A percentile compares a stretch with the other conserved stretches of the same genome.
These are phyloP conservation scores for Mactra quadrangularis DNA, from an alignment of 1,140 invertebrate genomes.

Conservation along the genomic window DNA sequence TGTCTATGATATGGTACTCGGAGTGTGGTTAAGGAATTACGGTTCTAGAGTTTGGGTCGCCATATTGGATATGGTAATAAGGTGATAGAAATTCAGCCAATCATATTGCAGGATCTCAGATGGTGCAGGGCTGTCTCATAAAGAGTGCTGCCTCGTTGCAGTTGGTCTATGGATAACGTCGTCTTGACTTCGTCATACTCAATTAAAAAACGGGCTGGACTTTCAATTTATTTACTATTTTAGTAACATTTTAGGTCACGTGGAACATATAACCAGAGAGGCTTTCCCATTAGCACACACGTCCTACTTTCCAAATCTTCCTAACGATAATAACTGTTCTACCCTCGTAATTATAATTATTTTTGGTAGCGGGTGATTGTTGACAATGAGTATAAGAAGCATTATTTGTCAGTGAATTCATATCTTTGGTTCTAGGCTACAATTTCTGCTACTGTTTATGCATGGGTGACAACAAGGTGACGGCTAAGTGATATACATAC, in stretches of 20 bases:
- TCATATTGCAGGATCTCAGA: slow-evolving; percentile 70
- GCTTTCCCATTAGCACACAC: slow-evolving; percentile 54
- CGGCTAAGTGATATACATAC: neutral
- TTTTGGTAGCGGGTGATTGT: slow-evolving; percentile 38
- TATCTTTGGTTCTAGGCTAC: slow-evolving; percentile 17
- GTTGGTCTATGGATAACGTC: slow-evolving; percentile 19
- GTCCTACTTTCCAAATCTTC: slow-evolving; percentile 1
- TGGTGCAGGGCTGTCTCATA: slow-evolving; percentile 70
- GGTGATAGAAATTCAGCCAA: slow-evolving; percentile 71
- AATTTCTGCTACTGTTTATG: slow-evolving; percentile 37
- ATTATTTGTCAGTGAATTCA: no score
- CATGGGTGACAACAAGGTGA: slow-evolving; percentile 37
- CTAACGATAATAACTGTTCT: slow-evolving; percentile 38
- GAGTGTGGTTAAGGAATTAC: slow-evolving; percentile 56
- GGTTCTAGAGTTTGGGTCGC: slow-evolving; percentile 65
- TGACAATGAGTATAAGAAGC: no score
- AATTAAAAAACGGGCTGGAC: slow-evolving; percentile 49
- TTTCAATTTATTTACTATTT: slow-evolving; percentile 55
- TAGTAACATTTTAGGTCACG: slow-evolving; percentile 50
- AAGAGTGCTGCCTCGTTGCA: slow-evolving; percentile 57
- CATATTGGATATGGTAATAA: slow-evolving; percentile 71
- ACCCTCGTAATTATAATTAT: slow-evolving; percentile 40
- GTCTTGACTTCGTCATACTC: slow-evolving; percentile 38
- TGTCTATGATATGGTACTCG: slow-evolving; percentile 59
- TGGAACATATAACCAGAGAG: slow-evolving; percentile 41